Conservation (phyloP, 2,888 invertebrate genomes). For the Ophion obscuratus region DNA sequence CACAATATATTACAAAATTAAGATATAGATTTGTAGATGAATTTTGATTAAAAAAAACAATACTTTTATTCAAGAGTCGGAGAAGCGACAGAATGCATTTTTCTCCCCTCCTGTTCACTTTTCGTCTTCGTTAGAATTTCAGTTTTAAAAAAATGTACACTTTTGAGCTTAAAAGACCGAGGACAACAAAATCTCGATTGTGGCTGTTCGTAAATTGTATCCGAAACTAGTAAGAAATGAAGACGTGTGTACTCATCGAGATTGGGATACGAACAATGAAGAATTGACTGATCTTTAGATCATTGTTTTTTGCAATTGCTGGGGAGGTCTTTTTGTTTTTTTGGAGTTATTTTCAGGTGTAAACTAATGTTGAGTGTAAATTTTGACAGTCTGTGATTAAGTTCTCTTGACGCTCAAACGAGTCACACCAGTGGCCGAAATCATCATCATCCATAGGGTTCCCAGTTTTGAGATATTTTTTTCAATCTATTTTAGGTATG, state of each 20-base stretch:
- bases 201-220: too few relatives aligned
- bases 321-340: neutral
- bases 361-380: too few relatives aligned
- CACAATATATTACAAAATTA: slow-evolving; percentile 42
- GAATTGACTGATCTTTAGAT: neutral
- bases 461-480: too few relatives aligned
- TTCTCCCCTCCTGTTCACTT: neutral
- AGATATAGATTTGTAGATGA: slow-evolving; percentile 1
- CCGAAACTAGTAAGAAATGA: too few relatives aligned
- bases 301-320: neutral
- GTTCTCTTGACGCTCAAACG: too few relatives aligned
- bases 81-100: neutral
- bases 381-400: too few relatives aligned
- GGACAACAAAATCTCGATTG: neutral
- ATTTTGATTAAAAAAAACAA: slow-evolving; percentile 18
- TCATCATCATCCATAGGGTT: too few relatives aligned
- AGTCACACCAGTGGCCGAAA: too few relatives aligned
- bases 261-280: too few relatives aligned
- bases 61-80: neutral
- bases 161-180: neutral
- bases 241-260: too few relatives aligned
- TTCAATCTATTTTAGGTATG: too few relatives aligned
- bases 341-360: neutral
- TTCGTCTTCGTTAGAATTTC: neutral
- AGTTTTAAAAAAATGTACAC: neutral